Base-by-base conservation (phyloP, 2,797 vertebrate species). In the Smutsia temminckii region DNA sequence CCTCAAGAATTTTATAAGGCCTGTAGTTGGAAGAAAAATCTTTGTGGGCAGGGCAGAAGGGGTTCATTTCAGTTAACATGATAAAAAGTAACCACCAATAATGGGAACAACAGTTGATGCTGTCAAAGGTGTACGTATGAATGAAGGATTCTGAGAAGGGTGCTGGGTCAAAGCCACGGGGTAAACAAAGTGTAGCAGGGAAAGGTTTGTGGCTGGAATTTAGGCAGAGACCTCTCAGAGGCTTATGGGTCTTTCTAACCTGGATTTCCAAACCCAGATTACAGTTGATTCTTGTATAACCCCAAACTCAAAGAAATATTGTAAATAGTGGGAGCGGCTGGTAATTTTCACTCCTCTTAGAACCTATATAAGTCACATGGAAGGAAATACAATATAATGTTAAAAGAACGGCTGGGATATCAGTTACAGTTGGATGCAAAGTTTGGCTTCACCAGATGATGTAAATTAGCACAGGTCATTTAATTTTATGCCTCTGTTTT, bases 251-350 rank as follows among this genome's bases (percentile, higher is more conserved):
- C 40, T 55, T 59, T 91, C 20, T 12, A 66, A 34, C 3, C 55
- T 75, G 49, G 13, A 64, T 81, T 96, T 93, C 84, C 51, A 91
- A 93, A 75, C 18, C 14, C 27, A 55, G 66, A 87, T 18, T 86
- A 55, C 3, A 93, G 8, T 4, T n/a, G 6, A 68, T 55, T 78
- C 12, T 40, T 89, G 71, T 18, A 29, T 40, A 86, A 53, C 3
- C 34, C 49, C 5, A 61, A 80, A 27, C 32, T 74, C 8, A 8
- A 63, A 90, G 42, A 17, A 87, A 4, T 40, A 46, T 66, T 40
- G 10, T 13, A 80, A 55, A 87, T 59, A 57, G 11, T 11, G 93
- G 66, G 25, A 77, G n/a, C 10, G 66, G 8, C 18, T 34, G 71
- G 49, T 27, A 49, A 69, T 80, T 66, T 49, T 80, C 27, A 66